phyloP scores from a whole-genome alignment of 2,888 invertebrate species.

The Hyposoter dolosus region DNA sequence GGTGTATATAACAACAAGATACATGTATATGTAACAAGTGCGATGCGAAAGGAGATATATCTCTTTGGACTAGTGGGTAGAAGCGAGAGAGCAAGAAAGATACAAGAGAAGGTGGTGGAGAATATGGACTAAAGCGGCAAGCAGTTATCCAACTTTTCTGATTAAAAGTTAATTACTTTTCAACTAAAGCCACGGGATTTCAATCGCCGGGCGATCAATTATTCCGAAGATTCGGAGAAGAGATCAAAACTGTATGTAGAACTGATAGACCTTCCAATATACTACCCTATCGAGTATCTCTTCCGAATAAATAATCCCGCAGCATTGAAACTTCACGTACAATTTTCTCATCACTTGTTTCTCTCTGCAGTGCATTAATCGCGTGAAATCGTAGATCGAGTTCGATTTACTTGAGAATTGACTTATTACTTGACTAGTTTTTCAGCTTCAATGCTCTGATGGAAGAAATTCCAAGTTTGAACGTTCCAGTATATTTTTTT shows the following conservation, averaged over 20 bases:
- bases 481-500: not conserved
- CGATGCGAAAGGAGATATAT: slow-evolving; percentile 44
- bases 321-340: not conserved
- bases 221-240: slow-evolving; percentile 65
- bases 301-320: not conserved
- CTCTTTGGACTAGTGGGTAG: slow-evolving; percentile 34
- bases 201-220: slow-evolving; percentile 80
- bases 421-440: not conserved
- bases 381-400: not conserved
- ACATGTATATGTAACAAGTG: slow-evolving; percentile 18
- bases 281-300: not conserved
- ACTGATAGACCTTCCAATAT: slow-evolving; percentile 3
- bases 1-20: not conserved
- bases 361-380: not conserved
- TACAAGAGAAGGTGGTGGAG: slow-evolving; percentile 45
- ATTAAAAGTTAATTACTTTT: slow-evolving; percentile 83
- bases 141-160: slow-evolving; percentile 80
- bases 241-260: slow-evolving; percentile 36
- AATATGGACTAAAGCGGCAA: slow-evolving; percentile 67
- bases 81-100: slow-evolving; percentile 49
- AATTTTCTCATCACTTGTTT: not conserved
- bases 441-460: not conserved
- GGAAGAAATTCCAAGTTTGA: not conserved
- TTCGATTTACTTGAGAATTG: not conserved
- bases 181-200: slow-evolving; percentile 80